Evolutionary conservation across 37 sponge, comb jelly and placozoan species (phyloP), one percentile per base, ranked within the genome.

Genomic region (Theonella swinhoei): DNA sequence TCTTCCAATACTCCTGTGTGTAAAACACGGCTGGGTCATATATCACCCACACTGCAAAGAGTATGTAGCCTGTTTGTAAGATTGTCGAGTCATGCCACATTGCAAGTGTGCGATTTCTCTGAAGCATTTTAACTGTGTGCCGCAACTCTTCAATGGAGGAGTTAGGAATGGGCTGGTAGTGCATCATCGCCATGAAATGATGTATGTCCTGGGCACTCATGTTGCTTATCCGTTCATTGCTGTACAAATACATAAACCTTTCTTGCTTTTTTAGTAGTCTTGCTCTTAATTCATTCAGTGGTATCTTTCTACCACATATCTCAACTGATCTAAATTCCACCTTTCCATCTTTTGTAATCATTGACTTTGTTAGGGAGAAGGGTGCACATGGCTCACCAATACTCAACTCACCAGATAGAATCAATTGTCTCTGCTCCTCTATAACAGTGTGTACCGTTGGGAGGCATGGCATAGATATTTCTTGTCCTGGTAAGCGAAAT

Each of bases 341-440:
- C 17, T 66, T 29, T 66, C 67, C 67, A 66, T 24, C n/a, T 26
- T 24, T 26, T 66, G 67, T 66, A 34, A 2, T 3, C 25, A 60
- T 76, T 22, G 63, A 39, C 1, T 30, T 61, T 3, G 66, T 79
- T 39, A 79, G 64, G 4, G 34, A 66, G 79, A 40, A 79, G 14
- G 79, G 79, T 65, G 43, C 29, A 64, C 68, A 79, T 1, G 77
- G 77, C 7, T 62, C 63, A 1, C 77, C 77, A 30, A 22, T 2
- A 17, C n/a, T 7, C 7, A 79, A 41, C 34, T 79, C 79, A 79
- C 79, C 79, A 66, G 35, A 31, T 1, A 26, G 28, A 23, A 47
- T 14, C 17, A 36, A 43, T 38, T n/a, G 25, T n/a, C n/a, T 47
- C 25, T 66, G 17, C 5, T 66, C 67, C 5, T 66, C 26, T 66